Base-by-base conservation (phyloP, 2,113 vertebrate genomes). In the Sylvia atricapilla region DNA sequence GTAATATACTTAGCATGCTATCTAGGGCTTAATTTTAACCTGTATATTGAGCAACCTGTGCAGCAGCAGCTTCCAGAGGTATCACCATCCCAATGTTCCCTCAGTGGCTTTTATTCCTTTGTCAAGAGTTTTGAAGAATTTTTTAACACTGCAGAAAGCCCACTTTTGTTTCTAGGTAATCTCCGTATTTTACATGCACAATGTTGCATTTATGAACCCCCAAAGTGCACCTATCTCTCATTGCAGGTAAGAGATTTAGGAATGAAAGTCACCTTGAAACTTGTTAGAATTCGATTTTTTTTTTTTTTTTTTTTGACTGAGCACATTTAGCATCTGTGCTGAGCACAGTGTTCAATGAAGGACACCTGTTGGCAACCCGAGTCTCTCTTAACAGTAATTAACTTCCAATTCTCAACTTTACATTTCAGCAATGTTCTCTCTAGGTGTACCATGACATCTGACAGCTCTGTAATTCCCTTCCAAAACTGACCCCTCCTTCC, bases 21-120 rank as follows among this genome's bases (percentile, higher is more conserved):
- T 89, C 79, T 79, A 78, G 55, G 77, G 63, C n/a, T 49, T 91
- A 60, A 91, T 93, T 96, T 91, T 69, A 95, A 95, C 70, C 37
- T 76, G 78, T 78, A 76, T 92, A 62, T 72, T 85, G 74, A 94
- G 68, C 50, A 90, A 77, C 82, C 56, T 47, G 37, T 44, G 5
- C 69, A 50, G 43, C 84, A 93, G 39, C 66, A 87, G 63, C 31
- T 68, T 84, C 69, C 55, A 80, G 27, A 24, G 30, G 25, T 64
- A 89, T 70, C 87, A 49, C 35, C 67, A 59, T 67, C 41, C 46
- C 31, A 53, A 2, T 7, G 39, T 27, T 90, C 63, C 52, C 20
- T 82, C 28, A n/a, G 25, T 74, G 27, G 11, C 4, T 83, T 35
- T 84, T 47, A 69, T 25, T 30, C 56, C 89, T 92, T 31, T 50